Conservation (phyloP, 2,113 vertebrate genomes). For the Dascyllus trimaculatus region DNA sequence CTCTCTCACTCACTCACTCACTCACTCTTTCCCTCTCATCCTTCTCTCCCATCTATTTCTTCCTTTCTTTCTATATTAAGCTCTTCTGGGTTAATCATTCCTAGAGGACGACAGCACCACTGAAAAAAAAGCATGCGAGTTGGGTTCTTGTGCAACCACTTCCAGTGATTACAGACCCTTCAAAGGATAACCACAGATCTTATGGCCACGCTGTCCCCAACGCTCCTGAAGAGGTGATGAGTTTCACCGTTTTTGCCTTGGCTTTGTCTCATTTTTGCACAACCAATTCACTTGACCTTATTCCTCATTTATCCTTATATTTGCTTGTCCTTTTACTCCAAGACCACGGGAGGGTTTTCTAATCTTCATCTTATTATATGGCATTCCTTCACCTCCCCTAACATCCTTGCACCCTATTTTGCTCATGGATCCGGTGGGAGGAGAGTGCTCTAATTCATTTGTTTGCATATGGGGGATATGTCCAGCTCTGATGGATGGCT, state of each 20-base stretch:
- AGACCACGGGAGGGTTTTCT: constrained; percentile 51
- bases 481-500: constrained; percentile 81
- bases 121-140: constrained; percentile 61
- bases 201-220: constrained; percentile 19
- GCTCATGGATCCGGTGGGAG: constrained; percentile 49
- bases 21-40: constrained; percentile 46
- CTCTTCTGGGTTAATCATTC: constrained; percentile 85
- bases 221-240: constrained; percentile 36
- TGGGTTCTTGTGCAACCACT: constrained; percentile 57
- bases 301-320: constrained; percentile 58
- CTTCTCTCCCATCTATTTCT: constrained; percentile 60
- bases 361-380: constrained; percentile 61
- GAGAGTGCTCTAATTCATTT: constrained; percentile 78
- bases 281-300: constrained; percentile 66
- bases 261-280: constrained; percentile 35
- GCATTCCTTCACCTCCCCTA: constrained; percentile 54
- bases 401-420: constrained; percentile 56
- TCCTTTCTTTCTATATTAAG: constrained; percentile 82
- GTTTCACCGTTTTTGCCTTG: constrained; percentile 27
- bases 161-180: constrained; percentile 66
- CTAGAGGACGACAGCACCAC: constrained; percentile 79
- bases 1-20: constrained; percentile 22
- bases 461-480: constrained; percentile 77
- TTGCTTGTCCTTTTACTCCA: constrained; percentile 59
- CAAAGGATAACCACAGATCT: constrained; percentile 61